Evolutionary conservation across 2,797 vertebrate genomes (phyloP).

Genomic region (Parauchenoglanis ngamensis): DNA sequence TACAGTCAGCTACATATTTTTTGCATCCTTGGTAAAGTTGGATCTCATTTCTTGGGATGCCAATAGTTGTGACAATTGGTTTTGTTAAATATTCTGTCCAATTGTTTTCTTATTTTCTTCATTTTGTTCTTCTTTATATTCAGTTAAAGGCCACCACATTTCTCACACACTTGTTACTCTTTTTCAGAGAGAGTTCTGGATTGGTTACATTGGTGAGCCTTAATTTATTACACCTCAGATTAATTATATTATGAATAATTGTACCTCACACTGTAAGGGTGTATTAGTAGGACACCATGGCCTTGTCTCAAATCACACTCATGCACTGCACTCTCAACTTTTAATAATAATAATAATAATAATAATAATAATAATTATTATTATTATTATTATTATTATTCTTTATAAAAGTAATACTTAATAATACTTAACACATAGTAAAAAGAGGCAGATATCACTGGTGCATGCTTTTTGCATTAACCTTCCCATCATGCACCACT

Average conservation of each 20-base stretch:
- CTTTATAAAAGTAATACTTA: too few relatives aligned
- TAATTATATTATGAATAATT: not conserved
- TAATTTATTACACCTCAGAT: not conserved
- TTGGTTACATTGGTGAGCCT: constrained; percentile 83
- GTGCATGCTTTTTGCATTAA: not conserved
- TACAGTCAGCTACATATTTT: not conserved
- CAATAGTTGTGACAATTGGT: not conserved
- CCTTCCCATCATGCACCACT: not conserved
- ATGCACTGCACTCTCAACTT: not conserved
- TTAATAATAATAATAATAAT: too few relatives aligned
- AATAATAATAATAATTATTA: too few relatives aligned
- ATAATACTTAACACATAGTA: too few relatives aligned
- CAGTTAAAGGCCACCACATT: not conserved
- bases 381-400: too few relatives aligned
- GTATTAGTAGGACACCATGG: not conserved
- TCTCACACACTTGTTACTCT: not conserved
- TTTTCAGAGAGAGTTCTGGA: constrained; percentile 89
- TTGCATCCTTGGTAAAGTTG: not conserved
- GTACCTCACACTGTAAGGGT: not conserved
- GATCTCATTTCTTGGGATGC: not conserved
- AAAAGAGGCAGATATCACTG: not conserved
- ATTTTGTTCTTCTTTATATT: not conserved
- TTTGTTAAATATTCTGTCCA: not conserved
- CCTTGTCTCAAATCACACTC: not conserved
- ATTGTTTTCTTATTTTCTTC: not conserved